Conservation (phyloP, 2,113 vertebrate species). For the Ammodytes dubius region DNA sequence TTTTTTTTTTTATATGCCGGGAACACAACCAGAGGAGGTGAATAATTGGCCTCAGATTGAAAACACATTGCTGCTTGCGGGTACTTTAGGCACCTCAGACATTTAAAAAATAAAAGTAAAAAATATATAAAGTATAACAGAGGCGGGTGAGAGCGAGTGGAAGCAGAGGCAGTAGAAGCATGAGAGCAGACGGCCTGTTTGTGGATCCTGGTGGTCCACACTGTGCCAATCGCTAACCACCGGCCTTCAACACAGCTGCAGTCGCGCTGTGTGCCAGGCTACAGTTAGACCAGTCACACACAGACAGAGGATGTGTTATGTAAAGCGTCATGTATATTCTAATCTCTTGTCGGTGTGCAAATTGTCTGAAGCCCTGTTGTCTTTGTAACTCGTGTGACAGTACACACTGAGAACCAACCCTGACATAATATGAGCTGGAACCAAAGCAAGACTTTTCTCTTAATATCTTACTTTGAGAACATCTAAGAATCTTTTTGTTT, state of each 20-base stretch:
- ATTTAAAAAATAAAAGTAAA: slow-evolving; percentile 46
- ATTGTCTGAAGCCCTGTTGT: slow-evolving; percentile 6
- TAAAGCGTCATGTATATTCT: slow-evolving; percentile 28
- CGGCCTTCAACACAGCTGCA: slow-evolving; percentile 46
- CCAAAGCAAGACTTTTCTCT: neutral
- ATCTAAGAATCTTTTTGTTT: neutral
- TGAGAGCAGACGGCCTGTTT: slow-evolving; percentile 15
- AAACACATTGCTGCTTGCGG: slow-evolving; percentile 79
- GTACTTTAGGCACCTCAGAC: slow-evolving; percentile 54
- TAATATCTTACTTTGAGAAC: neutral
- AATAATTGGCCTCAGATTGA: slow-evolving; percentile 78
- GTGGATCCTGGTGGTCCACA: slow-evolving; percentile 50
- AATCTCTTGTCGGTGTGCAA: slow-evolving; percentile 5
- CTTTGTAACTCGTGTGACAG: neutral
- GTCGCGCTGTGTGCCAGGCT: slow-evolving; percentile 18
- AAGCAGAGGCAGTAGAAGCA: slow-evolving; percentile 41
- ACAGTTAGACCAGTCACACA: neutral
- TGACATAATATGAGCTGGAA: neutral
- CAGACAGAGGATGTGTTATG: slow-evolving; percentile 22
- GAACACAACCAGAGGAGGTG: slow-evolving; percentile 77
- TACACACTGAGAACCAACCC: no score
- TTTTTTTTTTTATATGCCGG: slow-evolving; percentile 64
- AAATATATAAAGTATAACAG: neutral
- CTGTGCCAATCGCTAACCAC: slow-evolving; percentile 46
- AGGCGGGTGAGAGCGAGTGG: slow-evolving; percentile 26